These are phyloP conservation scores for Drosophila watanabei DNA, from an alignment of 1,140 invertebrate genomes.

Conservation along the genomic window DNA sequence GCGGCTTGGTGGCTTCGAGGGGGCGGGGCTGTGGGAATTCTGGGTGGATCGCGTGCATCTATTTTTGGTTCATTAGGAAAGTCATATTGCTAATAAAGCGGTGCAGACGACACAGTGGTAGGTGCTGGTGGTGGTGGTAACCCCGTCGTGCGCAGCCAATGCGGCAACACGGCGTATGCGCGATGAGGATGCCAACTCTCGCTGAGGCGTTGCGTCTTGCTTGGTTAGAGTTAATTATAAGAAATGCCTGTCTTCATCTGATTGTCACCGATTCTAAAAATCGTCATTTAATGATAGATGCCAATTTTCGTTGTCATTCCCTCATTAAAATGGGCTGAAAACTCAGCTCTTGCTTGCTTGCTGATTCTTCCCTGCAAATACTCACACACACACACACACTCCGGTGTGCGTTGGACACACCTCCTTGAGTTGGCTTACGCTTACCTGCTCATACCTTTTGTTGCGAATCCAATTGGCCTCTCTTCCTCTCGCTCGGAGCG, in stretches of 20 bases:
- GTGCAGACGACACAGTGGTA: slow-evolving; percentile 33
- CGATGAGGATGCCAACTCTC: slow-evolving; percentile 56
- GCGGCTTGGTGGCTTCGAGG: slow-evolving; percentile 4
- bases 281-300: slow-evolving; percentile 74
- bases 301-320: slow-evolving; percentile 78
- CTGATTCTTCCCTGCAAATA: not conserved
- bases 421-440: slow-evolving; percentile 62
- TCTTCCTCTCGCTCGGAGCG: slow-evolving; percentile 27
- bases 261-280: slow-evolving; percentile 79
- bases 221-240: slow-evolving; percentile 85
- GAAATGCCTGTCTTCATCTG: slow-evolving; percentile 79
- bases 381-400: slow-evolving; percentile 11
- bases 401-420: slow-evolving; percentile 67
- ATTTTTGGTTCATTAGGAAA: slow-evolving; percentile 84
- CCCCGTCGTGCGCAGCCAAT: slow-evolving; percentile 23
- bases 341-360: slow-evolving; percentile 13
- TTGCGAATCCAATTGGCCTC: slow-evolving; percentile 63
- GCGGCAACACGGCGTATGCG: slow-evolving; percentile 53
- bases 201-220: slow-evolving; percentile 76
- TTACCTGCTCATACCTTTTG: slow-evolving; percentile 77
- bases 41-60: slow-evolving; percentile 69
- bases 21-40: slow-evolving; percentile 70
- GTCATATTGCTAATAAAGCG: slow-evolving; percentile 83
- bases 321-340: slow-evolving; percentile 69
- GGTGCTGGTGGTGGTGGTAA: slow-evolving; percentile 14